Evolutionary conservation across 2,797 vertebrate species (phyloP), one percentile per base, ranked within the genome.

Genomic region (Urocyon cinereoargenteus): DNA sequence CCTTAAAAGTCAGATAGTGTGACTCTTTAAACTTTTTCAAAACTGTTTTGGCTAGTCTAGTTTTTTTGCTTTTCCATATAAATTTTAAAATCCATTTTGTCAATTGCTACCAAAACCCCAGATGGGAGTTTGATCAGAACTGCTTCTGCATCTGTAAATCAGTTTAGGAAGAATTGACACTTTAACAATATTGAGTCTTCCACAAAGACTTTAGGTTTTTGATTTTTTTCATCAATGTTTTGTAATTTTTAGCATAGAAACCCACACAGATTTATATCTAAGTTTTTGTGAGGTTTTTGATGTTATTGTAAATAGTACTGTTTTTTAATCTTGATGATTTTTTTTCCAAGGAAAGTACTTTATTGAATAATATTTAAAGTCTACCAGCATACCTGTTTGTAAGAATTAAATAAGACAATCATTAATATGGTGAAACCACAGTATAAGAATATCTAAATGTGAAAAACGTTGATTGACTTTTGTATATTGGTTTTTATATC

Each of bases 361-460:
- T 91, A 28, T 51, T 61, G 72, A 91, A 73, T 75, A 68, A 86
- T 45, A 94, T 4, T 90, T n/a, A 95, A 40, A 91, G 45, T 94
- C 66, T 77, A 24, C 11, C 10, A 57, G 59, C 45, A 53, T 31
- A 95, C 59, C 2, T 86, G 8, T 31, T 98, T 95, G 55, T 96
- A 96, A 92, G 15, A 84, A 91, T 85, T 84, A 94, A 77, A 5
- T 5, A 96, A 97, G 96, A 91, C 85, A 5, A 34, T 92, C 14
- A 86, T 85, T 75, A 21, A 73, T 49, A 72, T 11, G 55, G 24
- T 59, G 24, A 92, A 90, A 84, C 9, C 16, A 66, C 85, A 45
- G 49, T 34, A 8, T 68, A 82, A 91, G 14, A 59, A n/a, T 53
- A 79, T 75, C 28, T 94, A 94, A 82, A 57, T 36, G 40, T 77